These are phyloP conservation scores for Cyprinodon brontotheroides DNA, from an alignment of 2,113 vertebrate genomes.

Conservation along the genomic window DNA sequence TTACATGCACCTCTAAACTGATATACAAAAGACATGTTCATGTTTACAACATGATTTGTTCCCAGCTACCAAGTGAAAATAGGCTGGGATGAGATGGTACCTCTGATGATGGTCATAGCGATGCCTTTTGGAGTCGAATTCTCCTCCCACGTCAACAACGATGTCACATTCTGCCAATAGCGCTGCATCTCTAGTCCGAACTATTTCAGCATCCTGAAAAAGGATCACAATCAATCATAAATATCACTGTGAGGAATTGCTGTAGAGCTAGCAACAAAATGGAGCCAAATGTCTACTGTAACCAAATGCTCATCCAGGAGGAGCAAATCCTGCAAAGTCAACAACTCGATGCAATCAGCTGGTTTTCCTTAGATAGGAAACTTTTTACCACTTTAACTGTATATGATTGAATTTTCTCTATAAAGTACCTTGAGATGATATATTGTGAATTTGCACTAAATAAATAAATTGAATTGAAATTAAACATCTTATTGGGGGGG, in stretches of 20 bases:
- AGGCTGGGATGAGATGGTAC: slow-evolving; percentile 67
- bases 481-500: neutral
- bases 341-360: no score
- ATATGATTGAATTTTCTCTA: no score
- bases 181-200: slow-evolving; percentile 87
- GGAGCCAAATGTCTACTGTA: no score
- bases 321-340: no score
- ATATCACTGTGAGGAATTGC: neutral
- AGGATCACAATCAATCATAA: slow-evolving; percentile 1
- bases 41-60: neutral
- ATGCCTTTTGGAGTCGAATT: slow-evolving; percentile 86
- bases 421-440: no score
- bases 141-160: slow-evolving; percentile 93
- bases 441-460: no score
- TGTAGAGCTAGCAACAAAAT: no score
- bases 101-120: slow-evolving; percentile 97
- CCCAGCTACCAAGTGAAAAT: neutral
- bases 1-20: neutral
- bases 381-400: no score
- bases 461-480: neutral
- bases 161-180: slow-evolving; percentile 85
- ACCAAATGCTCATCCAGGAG: no score
- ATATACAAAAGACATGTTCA: neutral
- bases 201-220: slow-evolving; percentile 86
- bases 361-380: no score